These are phyloP conservation scores for Odocoileus virginianus DNA, from an alignment of 2,113 vertebrate species.

Conservation along the genomic window DNA sequence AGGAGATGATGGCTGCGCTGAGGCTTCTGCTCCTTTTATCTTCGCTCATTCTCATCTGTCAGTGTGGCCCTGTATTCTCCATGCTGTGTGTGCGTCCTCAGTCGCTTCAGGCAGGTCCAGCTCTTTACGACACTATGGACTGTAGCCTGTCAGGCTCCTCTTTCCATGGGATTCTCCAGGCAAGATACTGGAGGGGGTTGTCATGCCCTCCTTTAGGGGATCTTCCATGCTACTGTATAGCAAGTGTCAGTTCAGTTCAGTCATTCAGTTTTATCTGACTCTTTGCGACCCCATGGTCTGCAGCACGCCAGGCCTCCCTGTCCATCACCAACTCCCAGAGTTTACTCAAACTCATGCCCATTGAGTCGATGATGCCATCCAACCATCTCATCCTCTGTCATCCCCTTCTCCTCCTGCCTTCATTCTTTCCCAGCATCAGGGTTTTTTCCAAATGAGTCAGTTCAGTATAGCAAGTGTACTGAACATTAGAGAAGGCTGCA, in stretches of 20 bases:
- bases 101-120: background rate
- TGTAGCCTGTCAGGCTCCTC: background rate
- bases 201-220: background rate
- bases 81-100: background rate
- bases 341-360: background rate
- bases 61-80: constrained; percentile 50
- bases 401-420: background rate
- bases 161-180: background rate
- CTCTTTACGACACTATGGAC: background rate
- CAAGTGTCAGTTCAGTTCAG: background rate
- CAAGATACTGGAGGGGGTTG: background rate
- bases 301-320: background rate
- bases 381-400: background rate
- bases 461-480: background rate
- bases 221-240: background rate
- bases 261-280: background rate
- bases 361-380: background rate
- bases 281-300: background rate
- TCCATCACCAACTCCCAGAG: background rate
- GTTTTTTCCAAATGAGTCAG: background rate
- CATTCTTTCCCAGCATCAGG: background rate
- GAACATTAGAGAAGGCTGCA: constrained; percentile 6
- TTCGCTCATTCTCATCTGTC: constrained; percentile 54
- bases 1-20: constrained; percentile 42
- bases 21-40: constrained; percentile 63